Evolutionary conservation across 2,888 invertebrate genomes (phyloP), one percentile per base, ranked within the genome.

Genomic region (Spodoptera picta): DNA sequence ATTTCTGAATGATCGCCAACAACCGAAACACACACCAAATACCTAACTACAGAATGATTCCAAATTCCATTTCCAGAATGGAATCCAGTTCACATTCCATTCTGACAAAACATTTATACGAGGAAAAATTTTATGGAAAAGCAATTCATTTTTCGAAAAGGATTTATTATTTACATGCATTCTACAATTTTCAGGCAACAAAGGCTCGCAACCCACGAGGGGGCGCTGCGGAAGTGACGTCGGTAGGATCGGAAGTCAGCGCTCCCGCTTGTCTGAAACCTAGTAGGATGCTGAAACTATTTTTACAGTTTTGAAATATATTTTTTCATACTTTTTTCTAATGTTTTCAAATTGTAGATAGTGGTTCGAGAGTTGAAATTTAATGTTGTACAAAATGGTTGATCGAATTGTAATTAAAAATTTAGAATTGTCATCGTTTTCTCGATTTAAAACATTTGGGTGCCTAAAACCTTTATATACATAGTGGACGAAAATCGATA

Each of bases 111-210:
- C 4, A 53, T 44, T n/a, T 6, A 10, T 6, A 23, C 9, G 23
- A 49, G 41, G n/a, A 44, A 60, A 68, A 43, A 49, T 12, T 14
- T 45, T 24, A 44, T 31, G 51, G 45, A 45, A 64, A 51, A 54
- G 54, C 59, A 64, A 60, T 69, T 62, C 45, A 76, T 65, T 67
- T 69, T 65, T 56, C n/a, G 23, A 51, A 69, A 71, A 63, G 66
- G 66, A 75, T 80, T 79, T 80, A 82, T 79, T 80, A 81, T 83
- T 81, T 82, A 75, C 76, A 79, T 77, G 71, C 68, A 75, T 80
- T 85, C 79, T 71, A 79, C 74, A 78, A 81, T 77, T 76, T 83
- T 76, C 73, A 73, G 56, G 68, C 77, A 79, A 79, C 79, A 79
- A 83, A 80, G 72, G 63, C 58, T 59, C 64, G 68, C 49, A 64